Percentiles rank a stretch among this genome's conserved stretches.
Evolutionary conservation across 2,797 vertebrate genomes (phyloP).

Genomic region (Amblyopsis hoosieri): DNA sequence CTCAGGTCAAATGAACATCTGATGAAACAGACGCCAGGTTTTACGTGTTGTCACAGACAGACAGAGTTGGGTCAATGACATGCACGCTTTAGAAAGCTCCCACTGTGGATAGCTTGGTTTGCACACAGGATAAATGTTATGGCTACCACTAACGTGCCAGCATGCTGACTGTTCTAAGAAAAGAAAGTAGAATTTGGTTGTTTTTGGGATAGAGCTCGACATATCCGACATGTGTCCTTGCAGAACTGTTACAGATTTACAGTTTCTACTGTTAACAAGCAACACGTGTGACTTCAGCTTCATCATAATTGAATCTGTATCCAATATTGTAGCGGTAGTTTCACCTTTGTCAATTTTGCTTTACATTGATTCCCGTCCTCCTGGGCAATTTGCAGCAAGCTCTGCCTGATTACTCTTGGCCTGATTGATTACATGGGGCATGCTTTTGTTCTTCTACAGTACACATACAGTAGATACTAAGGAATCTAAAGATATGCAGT

Average conservation of each 20-base stretch:
- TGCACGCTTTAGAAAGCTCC: constrained; percentile 23
- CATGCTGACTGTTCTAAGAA: too few species aligned
- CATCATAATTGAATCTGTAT: constrained; percentile 60
- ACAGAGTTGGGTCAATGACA: constrained; percentile 21
- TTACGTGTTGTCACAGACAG: constrained; percentile 49
- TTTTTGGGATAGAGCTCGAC: constrained; percentile 6
- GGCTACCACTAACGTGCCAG: neutral
- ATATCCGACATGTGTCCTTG: constrained; percentile 27
- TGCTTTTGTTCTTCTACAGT: constrained; percentile 22
- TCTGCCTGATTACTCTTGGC: constrained; percentile 55
- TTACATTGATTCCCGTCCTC: constrained; percentile 66
- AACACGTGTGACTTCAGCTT: constrained; percentile 24
- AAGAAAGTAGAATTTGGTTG: too few species aligned
- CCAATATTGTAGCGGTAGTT: constrained; percentile 55
- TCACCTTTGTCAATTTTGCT: constrained; percentile 68
- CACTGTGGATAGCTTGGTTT: neutral
- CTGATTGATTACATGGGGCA: constrained; percentile 62
- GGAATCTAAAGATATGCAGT: neutral
- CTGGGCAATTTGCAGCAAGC: constrained; percentile 65
- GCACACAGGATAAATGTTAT: neutral
- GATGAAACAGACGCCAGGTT: constrained; percentile 43
- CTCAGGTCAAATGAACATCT: constrained; percentile 43
- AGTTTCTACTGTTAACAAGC: constrained; percentile 32
- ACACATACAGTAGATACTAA: constrained; percentile 19
- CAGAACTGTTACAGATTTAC: constrained; percentile 36